A percentile compares a stretch with the other conserved stretches of the same genome.
Conservation (phyloP, 2,113 vertebrate genomes). For the Illadopsis cleaveri region DNA sequence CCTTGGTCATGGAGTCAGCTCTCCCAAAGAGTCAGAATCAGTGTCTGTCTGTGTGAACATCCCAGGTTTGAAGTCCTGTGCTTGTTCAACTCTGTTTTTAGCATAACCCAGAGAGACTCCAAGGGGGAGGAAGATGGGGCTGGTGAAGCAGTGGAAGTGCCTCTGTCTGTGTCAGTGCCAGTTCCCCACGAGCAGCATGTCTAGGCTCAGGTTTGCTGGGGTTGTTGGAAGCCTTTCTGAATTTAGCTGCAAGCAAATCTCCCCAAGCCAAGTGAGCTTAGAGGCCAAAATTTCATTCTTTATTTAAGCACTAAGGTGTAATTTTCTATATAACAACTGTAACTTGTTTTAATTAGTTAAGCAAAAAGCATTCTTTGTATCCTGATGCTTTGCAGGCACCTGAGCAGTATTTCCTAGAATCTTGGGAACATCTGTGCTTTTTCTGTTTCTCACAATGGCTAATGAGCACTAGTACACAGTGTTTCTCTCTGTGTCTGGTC, state of each 20-base stretch:
- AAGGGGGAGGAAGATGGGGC: not conserved
- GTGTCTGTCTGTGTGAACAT: not conserved
- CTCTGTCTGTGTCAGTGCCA: not conserved
- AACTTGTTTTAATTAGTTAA: not conserved
- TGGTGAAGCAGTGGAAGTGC: not conserved
- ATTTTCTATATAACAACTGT: not conserved
- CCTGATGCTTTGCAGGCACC: not conserved
- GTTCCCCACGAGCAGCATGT: accelerated
- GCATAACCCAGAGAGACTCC: not conserved
- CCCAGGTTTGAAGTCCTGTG: not conserved
- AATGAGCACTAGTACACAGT: not conserved
- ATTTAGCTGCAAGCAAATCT: not conserved
- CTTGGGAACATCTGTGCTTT: not conserved
- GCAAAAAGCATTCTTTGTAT: not conserved
- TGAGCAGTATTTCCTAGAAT: constrained; percentile 1
- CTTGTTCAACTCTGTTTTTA: not conserved
- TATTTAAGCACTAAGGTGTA: not conserved
- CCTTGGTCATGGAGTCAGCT: not conserved
- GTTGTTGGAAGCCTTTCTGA: not conserved
- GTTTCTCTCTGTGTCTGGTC: not conserved
- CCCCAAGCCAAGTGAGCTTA: not conserved
- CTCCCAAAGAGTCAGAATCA: not conserved
- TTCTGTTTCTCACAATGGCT: not conserved
- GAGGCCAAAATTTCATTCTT: not conserved
- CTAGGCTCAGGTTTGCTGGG: not conserved